Evolutionary conservation across 2,797 vertebrate genomes (phyloP).

Genomic region (Dicrostonyx torquatus): DNA sequence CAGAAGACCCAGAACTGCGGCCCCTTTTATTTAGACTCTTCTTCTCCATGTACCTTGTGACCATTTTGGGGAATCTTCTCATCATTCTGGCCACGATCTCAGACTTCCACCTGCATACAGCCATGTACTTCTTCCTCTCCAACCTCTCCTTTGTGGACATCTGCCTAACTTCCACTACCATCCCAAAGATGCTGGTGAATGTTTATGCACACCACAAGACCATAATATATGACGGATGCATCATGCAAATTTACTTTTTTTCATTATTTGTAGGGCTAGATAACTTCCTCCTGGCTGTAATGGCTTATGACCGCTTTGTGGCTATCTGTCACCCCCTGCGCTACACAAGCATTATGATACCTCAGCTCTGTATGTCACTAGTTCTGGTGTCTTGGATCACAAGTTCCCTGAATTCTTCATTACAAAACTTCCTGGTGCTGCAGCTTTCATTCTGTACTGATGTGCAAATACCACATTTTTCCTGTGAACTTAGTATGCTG

Average conservation of each 20-base stretch:
- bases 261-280: background rate
- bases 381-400: background rate
- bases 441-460: background rate
- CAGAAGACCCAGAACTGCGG: background rate
- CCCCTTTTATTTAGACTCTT: background rate
- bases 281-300: background rate
- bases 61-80: background rate
- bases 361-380: background rate
- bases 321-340: background rate
- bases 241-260: background rate
- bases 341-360: background rate
- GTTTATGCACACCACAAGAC: background rate
- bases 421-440: background rate
- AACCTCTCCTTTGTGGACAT: conserved; percentile 24
- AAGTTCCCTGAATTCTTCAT: background rate
- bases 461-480: background rate
- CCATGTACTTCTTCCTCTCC: conserved; percentile 45
- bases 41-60: background rate
- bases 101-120: background rate
- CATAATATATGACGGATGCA: background rate
- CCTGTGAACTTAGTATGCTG: conserved; percentile 23
- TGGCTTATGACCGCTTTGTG: conserved; percentile 27
- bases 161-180: background rate
- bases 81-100: background rate
- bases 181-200: conserved; percentile 16